Base-by-base conservation (phyloP, 1,140 invertebrate species). In the Eufriesea mexicana region DNA sequence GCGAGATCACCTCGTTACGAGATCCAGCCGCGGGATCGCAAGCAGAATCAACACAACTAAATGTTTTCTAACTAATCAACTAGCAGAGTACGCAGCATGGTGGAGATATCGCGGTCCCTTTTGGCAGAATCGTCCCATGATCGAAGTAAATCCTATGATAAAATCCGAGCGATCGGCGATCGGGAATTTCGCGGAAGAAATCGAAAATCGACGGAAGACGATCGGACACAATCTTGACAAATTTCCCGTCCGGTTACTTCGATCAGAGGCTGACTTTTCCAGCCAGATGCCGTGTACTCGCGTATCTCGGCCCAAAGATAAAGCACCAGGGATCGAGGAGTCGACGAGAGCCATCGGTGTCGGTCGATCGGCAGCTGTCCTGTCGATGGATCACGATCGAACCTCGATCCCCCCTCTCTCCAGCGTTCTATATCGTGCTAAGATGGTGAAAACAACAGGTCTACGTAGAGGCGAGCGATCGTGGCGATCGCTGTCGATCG, bases 31-130 rank as follows among this genome's bases (percentile, higher is more conserved):
- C 78, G 66, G 67, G 59, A 79, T 87, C 61, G 61, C 62, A 88
- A 88, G 87, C 87, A 87, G 75, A 87, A 42, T 85, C 45, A 78
- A 87, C 75, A 82, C 70, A 88, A 75, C 78, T 87, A 81, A 79
- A 82, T 64, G 45, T 82, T 68, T 80, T 77, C 74, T 76, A 80
- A 54, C 83, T 87, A 80, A 86, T 79, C 72, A 76, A 80, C 85
- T 84, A 87, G 70, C 57, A 86, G 72, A 74, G 61, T 74, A 87
- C 83, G 85, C 67, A 75, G 83, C 77, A 75, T 77, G 74, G 61
- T 62, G 59, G 79, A 85, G 85, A 83, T 55, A 35, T 64, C 59
- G 73, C 82, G 80, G 42, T 79, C 66, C 64, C 72, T 64, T 25
- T 62, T 79, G 68, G 12, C 14, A 28, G 45, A 10, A 9, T 20